Base-by-base conservation (phyloP, 2,797 vertebrate genomes). In the Pantherophis vulpinus region DNA sequence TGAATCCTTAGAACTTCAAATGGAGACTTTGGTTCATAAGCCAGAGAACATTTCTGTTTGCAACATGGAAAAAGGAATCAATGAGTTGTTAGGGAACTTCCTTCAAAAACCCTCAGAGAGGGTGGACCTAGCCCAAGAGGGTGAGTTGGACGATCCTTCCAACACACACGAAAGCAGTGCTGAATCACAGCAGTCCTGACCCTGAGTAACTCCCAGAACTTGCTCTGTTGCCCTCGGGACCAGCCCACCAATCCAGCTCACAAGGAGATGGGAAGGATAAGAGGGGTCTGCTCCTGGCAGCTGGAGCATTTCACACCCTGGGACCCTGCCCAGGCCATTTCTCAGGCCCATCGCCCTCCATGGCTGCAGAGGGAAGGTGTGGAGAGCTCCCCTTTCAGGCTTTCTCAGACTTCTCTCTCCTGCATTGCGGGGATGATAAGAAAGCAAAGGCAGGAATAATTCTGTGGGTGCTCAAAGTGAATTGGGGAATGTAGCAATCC, bases 31-130 rank as follows among this genome's bases (percentile, higher is more conserved):
- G 51, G 25, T 29, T 66, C n/a, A 54, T 66, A 32, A 23, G 14
- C 56, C n/a, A 86, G 54, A 70, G 25, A 58, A 60, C 29, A 27
- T 32, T 63, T 90, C 37, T 42, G 90, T 37, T 58, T 86, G 59
- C 27, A 32, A 9, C 16, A 23, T 47, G 55, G 61, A 51, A 92
- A 90, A 93, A 60, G 88, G 92, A 92, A 61, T 11, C 11, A 29
- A 54, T 10, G 3, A 23, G 29, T 54, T 58, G 74, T 55, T 47
- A 90, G 42, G 60, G 86, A 59, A 32, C 59, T 58, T 29, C 37
- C 74, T 79, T 66, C 23, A 6, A 47, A n/a, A 63, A 11, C 29
- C 14, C 13, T 25, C 12, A 4, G 3, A 63, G 25, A 55, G 56
- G 10, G 7, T 55, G 51, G 70, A 42, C 18, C 4, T 29, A 23